Conservation (phyloP, 2,113 vertebrate species). For the Protobothrops mucrosquamatus region DNA sequence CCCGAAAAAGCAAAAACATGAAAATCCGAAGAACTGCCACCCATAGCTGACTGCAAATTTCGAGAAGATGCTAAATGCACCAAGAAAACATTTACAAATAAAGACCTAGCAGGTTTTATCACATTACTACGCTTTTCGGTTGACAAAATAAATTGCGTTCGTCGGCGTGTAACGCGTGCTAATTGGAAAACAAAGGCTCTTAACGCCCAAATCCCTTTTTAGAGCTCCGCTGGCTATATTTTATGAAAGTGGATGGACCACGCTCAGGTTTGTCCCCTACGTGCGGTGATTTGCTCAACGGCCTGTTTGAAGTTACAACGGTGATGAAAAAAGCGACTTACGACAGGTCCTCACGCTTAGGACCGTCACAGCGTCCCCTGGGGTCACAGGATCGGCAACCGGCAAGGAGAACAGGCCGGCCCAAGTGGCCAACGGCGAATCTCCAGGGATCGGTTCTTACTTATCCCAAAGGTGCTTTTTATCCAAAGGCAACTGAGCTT, state of each 20-base stretch:
- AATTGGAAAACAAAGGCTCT: slow-evolving; percentile 16
- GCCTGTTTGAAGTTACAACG: background rate
- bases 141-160: background rate
- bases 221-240: background rate
- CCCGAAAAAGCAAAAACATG: background rate
- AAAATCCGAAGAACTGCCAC: background rate
- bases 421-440: background rate
- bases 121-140: slow-evolving; percentile 21
- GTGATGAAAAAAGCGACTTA: background rate
- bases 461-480: background rate
- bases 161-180: slow-evolving; percentile 17
- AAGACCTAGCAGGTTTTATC: background rate
- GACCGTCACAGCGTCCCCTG: background rate
- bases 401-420: background rate
- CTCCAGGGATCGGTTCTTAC: background rate
- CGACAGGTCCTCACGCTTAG: background rate
- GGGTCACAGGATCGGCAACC: background rate
- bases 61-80: background rate
- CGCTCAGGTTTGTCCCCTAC: background rate
- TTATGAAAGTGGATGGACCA: background rate
- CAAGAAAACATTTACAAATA: background rate
- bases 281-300: background rate
- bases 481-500: background rate
- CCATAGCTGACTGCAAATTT: background rate
- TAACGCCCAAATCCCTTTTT: slow-evolving; percentile 7